A percentile compares a stretch with the other conserved stretches of the same genome.
phyloP scores from a whole-genome alignment of 2,797 vertebrate species.

The Chelon auratus region DNA sequence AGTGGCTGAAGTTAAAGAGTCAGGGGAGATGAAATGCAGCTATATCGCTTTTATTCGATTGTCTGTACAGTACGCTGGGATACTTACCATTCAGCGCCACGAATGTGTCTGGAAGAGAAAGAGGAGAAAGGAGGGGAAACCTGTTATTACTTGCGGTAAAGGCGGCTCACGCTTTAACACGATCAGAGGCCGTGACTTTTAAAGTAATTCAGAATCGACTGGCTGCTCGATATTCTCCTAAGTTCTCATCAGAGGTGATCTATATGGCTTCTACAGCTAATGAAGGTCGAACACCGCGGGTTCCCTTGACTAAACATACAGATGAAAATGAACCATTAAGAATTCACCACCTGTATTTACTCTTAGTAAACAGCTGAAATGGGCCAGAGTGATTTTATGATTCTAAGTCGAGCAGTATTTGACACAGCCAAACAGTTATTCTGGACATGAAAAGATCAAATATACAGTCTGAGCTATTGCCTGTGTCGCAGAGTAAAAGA shows the following conservation, averaged over 20 bases:
- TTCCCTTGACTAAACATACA: slow-evolving; percentile 59
- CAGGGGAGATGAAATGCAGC: slow-evolving; percentile 68
- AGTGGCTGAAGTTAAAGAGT: slow-evolving; percentile 78
- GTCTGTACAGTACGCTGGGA: slow-evolving; percentile 47
- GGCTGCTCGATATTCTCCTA: slow-evolving; percentile 55
- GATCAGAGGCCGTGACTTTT: slow-evolving; percentile 70
- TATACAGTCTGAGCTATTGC: slow-evolving; percentile 16
- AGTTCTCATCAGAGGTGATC: slow-evolving; percentile 68
- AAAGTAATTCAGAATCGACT: slow-evolving; percentile 70
- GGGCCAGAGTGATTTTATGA: slow-evolving; percentile 39
- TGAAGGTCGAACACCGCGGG: slow-evolving; percentile 42
- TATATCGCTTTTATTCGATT: slow-evolving; percentile 63
- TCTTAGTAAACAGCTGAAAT: slow-evolving; percentile 56
- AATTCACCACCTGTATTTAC: slow-evolving; percentile 43
- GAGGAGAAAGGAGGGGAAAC: slow-evolving; percentile 59
- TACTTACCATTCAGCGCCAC: slow-evolving; percentile 99
- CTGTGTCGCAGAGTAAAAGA: slow-evolving; percentile 29
- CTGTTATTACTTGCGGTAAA: slow-evolving; percentile 68
- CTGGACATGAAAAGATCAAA: slow-evolving; percentile 32
- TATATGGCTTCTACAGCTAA: slow-evolving; percentile 53
- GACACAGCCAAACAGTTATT: slow-evolving; percentile 35
- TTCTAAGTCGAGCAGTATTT: slow-evolving; percentile 19
- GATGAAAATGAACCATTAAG: slow-evolving; percentile 45
- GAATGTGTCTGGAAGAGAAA: slow-evolving; percentile 93
- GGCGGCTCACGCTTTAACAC: slow-evolving; percentile 49